Conservation (phyloP, 2,888 invertebrate species). For the Trachelus iudaicus region DNA sequence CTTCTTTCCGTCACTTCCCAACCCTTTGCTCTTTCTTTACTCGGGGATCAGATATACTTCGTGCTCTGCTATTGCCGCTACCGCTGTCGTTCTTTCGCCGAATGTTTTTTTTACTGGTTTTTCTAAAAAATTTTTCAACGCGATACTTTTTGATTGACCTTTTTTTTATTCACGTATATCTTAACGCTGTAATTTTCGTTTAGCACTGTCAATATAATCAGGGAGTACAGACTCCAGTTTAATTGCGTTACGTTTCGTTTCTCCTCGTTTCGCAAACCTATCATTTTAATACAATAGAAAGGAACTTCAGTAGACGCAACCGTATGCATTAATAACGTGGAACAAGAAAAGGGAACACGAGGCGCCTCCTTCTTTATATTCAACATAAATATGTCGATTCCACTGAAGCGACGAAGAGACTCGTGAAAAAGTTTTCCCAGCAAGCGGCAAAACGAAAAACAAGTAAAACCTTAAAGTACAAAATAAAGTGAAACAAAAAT, state of each 20-base stretch:
- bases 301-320: no score
- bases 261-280: no score
- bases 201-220: no score
- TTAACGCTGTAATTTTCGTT: no score
- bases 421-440: background rate
- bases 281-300: no score
- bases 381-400: background rate
- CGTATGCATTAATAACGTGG: background rate
- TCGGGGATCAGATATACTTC: background rate
- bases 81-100: background rate
- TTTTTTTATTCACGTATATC: background rate
- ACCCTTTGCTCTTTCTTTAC: background rate
- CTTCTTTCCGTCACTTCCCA: background rate
- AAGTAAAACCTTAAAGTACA: background rate
- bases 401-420: background rate
- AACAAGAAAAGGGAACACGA: background rate
- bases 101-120: background rate
- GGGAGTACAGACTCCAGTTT: no score
- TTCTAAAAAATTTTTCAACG: background rate
- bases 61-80: background rate
- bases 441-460: background rate
- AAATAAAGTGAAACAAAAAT: background rate
- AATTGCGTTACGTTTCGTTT: no score
- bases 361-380: background rate
- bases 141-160: background rate